phyloP scores from a whole-genome alignment of 2,797 vertebrate species.

The Okamejei kenojei region DNA sequence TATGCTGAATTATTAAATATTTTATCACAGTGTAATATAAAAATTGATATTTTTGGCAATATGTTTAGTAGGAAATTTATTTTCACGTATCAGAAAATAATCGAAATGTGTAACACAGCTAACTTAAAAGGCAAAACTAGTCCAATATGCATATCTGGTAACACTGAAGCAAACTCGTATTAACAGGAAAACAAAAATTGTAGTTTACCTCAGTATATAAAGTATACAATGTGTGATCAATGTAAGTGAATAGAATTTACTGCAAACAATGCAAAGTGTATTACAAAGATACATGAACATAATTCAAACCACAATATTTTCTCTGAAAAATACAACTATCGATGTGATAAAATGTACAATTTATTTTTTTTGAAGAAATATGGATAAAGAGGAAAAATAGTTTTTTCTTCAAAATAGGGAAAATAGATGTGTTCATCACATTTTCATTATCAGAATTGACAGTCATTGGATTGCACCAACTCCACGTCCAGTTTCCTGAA shows the following conservation, averaged over 20 bases:
- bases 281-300: slow-evolving; percentile 74
- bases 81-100: slow-evolving; percentile 69
- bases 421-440: slow-evolving; percentile 75
- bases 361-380: slow-evolving; percentile 60
- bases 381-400: slow-evolving; percentile 75
- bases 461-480: slow-evolving; percentile 76
- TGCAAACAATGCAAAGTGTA: slow-evolving; percentile 70
- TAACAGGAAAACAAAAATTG: slow-evolving; percentile 57
- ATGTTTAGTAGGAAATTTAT: slow-evolving; percentile 73
- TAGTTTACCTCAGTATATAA: slow-evolving; percentile 62
- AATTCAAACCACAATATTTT: slow-evolving; percentile 76
- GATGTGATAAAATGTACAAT: slow-evolving; percentile 86
- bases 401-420: slow-evolving; percentile 67
- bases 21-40: slow-evolving; percentile 9
- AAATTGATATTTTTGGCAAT: slow-evolving; percentile 45
- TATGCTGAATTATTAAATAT: not conserved
- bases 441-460: slow-evolving; percentile 76
- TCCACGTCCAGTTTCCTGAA: slow-evolving; percentile 67
- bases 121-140: slow-evolving; percentile 71
- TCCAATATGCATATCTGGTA: slow-evolving; percentile 67
- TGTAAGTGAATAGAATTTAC: slow-evolving; percentile 72
- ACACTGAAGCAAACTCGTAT: slow-evolving; percentile 67
- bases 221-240: slow-evolving; percentile 72
- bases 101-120: slow-evolving; percentile 74
- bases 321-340: slow-evolving; percentile 96